These are phyloP conservation scores for Galerucella calmariensis DNA, from an alignment of 2,888 invertebrate species.

Conservation along the genomic window DNA sequence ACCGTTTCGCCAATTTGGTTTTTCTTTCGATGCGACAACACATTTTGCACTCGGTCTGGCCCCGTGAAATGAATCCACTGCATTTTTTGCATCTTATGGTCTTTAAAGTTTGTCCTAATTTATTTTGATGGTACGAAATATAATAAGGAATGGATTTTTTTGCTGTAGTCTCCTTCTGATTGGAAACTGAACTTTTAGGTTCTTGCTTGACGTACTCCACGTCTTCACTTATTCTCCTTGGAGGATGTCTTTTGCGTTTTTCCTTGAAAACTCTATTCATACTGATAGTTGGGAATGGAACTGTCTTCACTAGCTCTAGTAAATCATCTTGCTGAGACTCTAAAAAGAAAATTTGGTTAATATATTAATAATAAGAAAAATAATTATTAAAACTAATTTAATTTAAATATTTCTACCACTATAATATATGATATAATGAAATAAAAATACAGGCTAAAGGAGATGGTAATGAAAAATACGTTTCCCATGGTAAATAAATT, in stretches of 20 bases:
- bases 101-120: not conserved
- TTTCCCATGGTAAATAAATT: constrained; percentile 5
- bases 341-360: not conserved
- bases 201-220: not conserved
- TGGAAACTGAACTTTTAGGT: not conserved
- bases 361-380: not conserved
- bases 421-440: not conserved
- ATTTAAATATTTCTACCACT: not conserved
- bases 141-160: constrained; percentile 5
- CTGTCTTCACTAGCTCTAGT: not conserved
- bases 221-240: not conserved
- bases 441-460: no score
- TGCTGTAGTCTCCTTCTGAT: not conserved
- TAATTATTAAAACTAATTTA: not conserved
- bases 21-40: not conserved
- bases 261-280: constrained; percentile 25
- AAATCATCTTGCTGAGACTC: constrained; percentile 3
- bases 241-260: not conserved
- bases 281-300: constrained; percentile 22
- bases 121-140: constrained; percentile 6
- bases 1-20: no score
- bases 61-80: not conserved
- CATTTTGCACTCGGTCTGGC: not conserved
- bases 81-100: constrained; percentile 7
- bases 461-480: not conserved